These are phyloP conservation scores for Mya arenaria DNA, from an alignment of 1,140 invertebrate genomes.

Conservation along the genomic window DNA sequence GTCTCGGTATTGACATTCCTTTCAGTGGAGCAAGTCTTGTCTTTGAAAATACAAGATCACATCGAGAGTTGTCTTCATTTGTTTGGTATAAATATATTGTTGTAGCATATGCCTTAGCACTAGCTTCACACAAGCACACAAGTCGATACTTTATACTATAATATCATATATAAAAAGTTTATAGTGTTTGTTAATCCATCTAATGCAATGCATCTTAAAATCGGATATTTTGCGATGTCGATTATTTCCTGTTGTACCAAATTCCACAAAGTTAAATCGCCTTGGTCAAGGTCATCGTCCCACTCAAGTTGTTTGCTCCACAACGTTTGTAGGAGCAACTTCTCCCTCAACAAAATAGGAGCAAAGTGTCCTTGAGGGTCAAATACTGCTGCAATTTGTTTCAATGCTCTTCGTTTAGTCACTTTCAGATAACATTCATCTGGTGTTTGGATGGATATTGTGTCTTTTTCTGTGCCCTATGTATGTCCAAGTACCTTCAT, in stretches of 20 bases:
- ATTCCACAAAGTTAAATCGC: neutral
- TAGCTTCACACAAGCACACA: conserved; percentile 13
- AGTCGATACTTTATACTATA: neutral
- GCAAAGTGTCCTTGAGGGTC: neutral
- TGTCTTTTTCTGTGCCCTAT: neutral
- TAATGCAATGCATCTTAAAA: conserved; percentile 6
- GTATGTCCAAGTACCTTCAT: neutral
- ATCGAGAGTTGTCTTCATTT: neutral
- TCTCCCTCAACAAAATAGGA: neutral
- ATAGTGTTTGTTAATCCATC: too few relatives aligned
- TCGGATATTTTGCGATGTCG: neutral
- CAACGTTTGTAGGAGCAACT: neutral
- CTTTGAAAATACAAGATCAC: conserved; percentile 11
- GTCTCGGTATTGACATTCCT: neutral
- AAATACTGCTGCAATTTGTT: conserved; percentile 2
- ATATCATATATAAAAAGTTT: too few relatives aligned
- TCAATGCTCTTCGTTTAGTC: neutral
- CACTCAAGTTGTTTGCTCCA: neutral
- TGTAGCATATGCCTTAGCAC: conserved; percentile 9
- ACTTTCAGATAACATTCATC: neutral
- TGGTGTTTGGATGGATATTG: neutral
- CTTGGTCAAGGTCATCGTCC: neutral
- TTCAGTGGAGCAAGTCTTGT: neutral
- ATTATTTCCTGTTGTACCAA: neutral
- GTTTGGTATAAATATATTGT: conserved; percentile 1